These are phyloP conservation scores for Ptychoptera albimana DNA, from an alignment of 2,888 invertebrate genomes.

Conservation along the genomic window DNA sequence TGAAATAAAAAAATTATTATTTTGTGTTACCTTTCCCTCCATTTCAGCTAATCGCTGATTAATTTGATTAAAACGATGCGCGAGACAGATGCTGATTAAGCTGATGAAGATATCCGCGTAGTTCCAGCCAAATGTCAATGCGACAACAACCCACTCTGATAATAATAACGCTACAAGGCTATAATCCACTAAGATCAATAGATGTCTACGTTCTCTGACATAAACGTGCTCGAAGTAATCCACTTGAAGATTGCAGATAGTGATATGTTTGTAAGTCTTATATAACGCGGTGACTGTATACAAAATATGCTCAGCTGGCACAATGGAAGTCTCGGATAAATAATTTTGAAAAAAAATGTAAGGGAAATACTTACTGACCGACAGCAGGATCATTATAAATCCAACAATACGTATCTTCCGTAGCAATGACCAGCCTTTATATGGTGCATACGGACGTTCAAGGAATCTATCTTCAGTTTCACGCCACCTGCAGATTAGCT, in stretches of 20 bases:
- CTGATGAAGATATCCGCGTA: not conserved
- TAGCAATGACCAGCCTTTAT: not conserved
- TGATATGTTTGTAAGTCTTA: too few species aligned
- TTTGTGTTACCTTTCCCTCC: not conserved
- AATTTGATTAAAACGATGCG: not conserved
- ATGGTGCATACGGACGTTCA: not conserved
- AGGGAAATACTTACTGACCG: not conserved
- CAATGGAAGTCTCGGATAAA: too few species aligned
- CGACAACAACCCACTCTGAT: too few species aligned
- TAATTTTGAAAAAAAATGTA: not conserved
- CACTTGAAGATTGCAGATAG: too few species aligned
- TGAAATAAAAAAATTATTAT: not conserved
- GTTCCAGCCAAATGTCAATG: not conserved
- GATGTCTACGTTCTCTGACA: too few species aligned
- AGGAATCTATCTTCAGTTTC: not conserved
- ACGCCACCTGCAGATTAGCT: not conserved
- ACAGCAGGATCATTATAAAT: not conserved
- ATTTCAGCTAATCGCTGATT: not conserved
- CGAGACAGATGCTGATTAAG: not conserved
- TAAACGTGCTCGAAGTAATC: too few species aligned
- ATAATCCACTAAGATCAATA: too few species aligned
- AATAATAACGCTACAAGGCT: too few species aligned
- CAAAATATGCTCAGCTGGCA: too few species aligned
- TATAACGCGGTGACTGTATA: too few species aligned
- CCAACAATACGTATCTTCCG: not conserved